Evolutionary conservation across 2,888 invertebrate genomes (phyloP), one percentile per base, ranked within the genome.

Genomic region (Protophormia terraenovae): DNA sequence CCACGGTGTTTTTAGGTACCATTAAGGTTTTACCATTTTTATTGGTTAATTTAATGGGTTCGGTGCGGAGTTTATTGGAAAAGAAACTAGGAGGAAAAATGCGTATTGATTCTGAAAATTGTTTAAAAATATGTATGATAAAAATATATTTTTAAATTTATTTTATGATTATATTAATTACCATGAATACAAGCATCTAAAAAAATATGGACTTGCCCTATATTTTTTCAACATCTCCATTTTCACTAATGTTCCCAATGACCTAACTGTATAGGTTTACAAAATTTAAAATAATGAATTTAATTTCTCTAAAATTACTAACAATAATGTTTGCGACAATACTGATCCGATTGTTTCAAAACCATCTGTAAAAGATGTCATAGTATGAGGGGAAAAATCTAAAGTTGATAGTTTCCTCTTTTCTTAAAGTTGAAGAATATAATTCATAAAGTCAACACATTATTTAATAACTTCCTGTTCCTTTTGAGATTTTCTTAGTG

Each of bases 281-380:
- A 47, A 53, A 27, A 27, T 22, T 53, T 27, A n/a, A 27, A 2
- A 0, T 16, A 3, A 19, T 10, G 14, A 16, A 14, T 8, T 6
- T n/a, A n/a, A n/a, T n/a, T n/a, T n/a, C n/a, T n/a, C n/a, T n/a
- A n/a, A n/a, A 67, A 87, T 76, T 76, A 90, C 90, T 78, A 90
- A 85, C 64, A 91, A 69, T 3, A 93, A 79, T 2, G 89, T 83
- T 78, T 90, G 90, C 0, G 90, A 77, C 0, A 93, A 75, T 0
- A 90, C 88, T 0, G 86, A 24, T 19, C 91, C 90, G 0, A 92
- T 90, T 0, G 93, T 92, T 66, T 92, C 91, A n/a, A 90, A 91
- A 1, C 93, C 92, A 84, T 93, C 92, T 7, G 91, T 32, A 29
- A 92, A 87, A 80, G 93, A 92, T 12, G 93, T 92, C 88, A 92